A percentile compares a stretch with the other conserved stretches of the same genome.
Evolutionary conservation across 37 sponge, comb jelly and placozoan species (phyloP).

Genomic region (Cliona cf. orientalis): DNA sequence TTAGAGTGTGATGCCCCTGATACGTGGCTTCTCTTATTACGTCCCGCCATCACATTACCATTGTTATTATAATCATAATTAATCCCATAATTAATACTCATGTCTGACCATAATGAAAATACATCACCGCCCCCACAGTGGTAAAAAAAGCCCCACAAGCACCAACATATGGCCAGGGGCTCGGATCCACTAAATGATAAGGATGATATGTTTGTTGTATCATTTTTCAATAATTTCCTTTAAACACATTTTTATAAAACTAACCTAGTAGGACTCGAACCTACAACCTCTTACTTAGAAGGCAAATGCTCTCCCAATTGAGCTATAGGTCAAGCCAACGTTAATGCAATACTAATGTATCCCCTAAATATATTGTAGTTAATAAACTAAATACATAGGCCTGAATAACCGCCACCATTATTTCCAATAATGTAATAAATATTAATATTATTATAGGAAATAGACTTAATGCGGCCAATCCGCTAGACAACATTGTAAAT

Average conservation of each 20-base stretch:
- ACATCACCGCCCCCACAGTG: slow-evolving; percentile 72
- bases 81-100: slow-evolving; percentile 68
- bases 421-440: slow-evolving; percentile 75
- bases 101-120: slow-evolving; percentile 79
- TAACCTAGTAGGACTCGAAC: slow-evolving; percentile 77
- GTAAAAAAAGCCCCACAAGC: slow-evolving; percentile 76
- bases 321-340: slow-evolving; percentile 32
- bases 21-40: slow-evolving; percentile 76
- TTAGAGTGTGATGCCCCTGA: slow-evolving; percentile 75
- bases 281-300: slow-evolving; percentile 75
- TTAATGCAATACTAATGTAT: slow-evolving; percentile 72
- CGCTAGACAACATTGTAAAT: slow-evolving; percentile 68
- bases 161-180: slow-evolving; percentile 82
- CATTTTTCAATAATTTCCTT: slow-evolving; percentile 27
- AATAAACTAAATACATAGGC: slow-evolving; percentile 83
- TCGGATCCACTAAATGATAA: slow-evolving; percentile 85
- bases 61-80: slow-evolving; percentile 57
- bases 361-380: slow-evolving; percentile 75
- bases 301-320: slow-evolving; percentile 76
- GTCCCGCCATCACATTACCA: slow-evolving; percentile 84
- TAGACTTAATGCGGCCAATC: slow-evolving; percentile 45
- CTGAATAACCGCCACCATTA: slow-evolving; percentile 81
- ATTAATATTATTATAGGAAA: slow-evolving; percentile 58
- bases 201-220: slow-evolving; percentile 74
- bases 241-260: not conserved